Percentiles rank a stretch among this genome's conserved stretches.
Evolutionary conservation across 1,140 invertebrate species (phyloP).

Genomic region (Bombyx mori): DNA sequence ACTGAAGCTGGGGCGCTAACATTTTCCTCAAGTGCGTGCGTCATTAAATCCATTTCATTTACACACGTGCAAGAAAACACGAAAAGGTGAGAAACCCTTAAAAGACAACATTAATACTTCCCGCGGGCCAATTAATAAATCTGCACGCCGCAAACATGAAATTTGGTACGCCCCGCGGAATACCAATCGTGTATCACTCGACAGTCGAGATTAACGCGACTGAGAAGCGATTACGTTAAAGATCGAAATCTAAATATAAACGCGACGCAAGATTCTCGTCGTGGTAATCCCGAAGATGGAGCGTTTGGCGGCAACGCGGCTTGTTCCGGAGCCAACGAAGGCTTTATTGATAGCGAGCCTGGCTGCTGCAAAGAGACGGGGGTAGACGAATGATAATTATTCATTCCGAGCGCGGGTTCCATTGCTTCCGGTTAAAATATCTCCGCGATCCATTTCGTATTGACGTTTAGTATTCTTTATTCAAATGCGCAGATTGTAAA

Average conservation of each 20-base stretch:
- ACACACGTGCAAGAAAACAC: too few relatives aligned
- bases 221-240: conserved; percentile 40
- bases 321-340: conserved; percentile 30
- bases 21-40: too few relatives aligned
- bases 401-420: conserved; percentile 16
- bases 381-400: conserved; percentile 23
- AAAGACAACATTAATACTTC: too few relatives aligned
- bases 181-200: background rate
- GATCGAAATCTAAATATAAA: conserved; percentile 52
- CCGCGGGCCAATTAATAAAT: too few relatives aligned
- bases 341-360: conserved; percentile 52
- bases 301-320: conserved; percentile 35
- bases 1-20: too few relatives aligned
- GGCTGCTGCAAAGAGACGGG: conserved; percentile 10
- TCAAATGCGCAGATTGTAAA: too few relatives aligned
- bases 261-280: conserved; percentile 40
- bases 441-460: background rate
- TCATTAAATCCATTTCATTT: too few relatives aligned
- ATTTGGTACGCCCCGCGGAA: too few relatives aligned
- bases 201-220: conserved; percentile 24
- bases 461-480: too few relatives aligned
- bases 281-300: conserved; percentile 51
- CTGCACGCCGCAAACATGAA: too few relatives aligned
- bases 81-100: too few relatives aligned
- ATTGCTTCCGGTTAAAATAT: conserved; percentile 3